phyloP scores from a whole-genome alignment of 2,888 invertebrate genomes.

The Meliscaeva auricollis region DNA sequence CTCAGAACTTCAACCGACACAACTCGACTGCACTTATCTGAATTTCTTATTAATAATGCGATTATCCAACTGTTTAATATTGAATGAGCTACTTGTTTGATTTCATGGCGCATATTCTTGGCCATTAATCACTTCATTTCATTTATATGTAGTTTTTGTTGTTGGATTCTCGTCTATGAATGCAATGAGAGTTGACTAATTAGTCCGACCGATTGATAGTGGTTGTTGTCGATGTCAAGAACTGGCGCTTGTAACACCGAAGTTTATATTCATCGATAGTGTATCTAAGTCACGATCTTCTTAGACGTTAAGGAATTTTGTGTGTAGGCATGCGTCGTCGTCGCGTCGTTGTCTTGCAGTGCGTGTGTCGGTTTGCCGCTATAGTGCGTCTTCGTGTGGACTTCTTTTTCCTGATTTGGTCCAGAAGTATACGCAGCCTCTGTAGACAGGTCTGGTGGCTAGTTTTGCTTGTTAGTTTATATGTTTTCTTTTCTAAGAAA shows the following conservation, averaged over 20 bases:
- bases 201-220: conserved; percentile 26
- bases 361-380: not conserved
- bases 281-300: conserved; percentile 41
- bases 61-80: conserved; percentile 44
- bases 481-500: conserved; percentile 28
- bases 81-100: conserved; percentile 29
- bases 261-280: conserved; percentile 11
- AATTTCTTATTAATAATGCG: conserved; percentile 22
- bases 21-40: conserved; percentile 8
- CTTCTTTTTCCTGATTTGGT: conserved; percentile 39
- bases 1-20: conserved; percentile 30
- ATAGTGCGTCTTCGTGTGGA: conserved; percentile 1
- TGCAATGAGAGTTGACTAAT: conserved; percentile 50
- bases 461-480: conserved; percentile 24
- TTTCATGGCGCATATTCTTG: conserved; percentile 15
- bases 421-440: conserved; percentile 20
- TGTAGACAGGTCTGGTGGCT: conserved; percentile 62
- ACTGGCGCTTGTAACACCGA: conserved; percentile 47
- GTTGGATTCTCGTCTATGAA: conserved; percentile 32
- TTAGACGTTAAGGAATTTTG: conserved; percentile 53
- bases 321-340: conserved; percentile 58
- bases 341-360: conserved; percentile 19
- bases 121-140: conserved; percentile 48
- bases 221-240: conserved; percentile 15
- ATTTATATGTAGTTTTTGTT: conserved; percentile 10